These are phyloP conservation scores for Adoxophyes honmai DNA, from an alignment of 1,140 invertebrate genomes.

Conservation along the genomic window DNA sequence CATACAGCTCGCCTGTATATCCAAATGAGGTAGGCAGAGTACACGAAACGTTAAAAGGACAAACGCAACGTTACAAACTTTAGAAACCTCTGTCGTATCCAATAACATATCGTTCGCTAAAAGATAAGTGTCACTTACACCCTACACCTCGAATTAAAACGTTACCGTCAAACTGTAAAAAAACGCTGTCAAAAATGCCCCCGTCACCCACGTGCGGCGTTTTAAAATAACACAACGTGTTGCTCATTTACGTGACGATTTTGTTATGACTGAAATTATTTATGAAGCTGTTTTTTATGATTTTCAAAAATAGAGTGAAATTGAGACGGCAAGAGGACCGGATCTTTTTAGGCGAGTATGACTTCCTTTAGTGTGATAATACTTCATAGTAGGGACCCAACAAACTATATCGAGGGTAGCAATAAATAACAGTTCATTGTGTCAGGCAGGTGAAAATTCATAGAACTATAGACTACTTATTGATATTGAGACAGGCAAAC, in stretches of 20 bases:
- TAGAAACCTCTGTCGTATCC: neutral
- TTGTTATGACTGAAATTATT: constrained; percentile 18
- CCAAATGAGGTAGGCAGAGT: no score
- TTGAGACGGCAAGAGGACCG: neutral
- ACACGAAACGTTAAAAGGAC: no score
- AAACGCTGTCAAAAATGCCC: constrained; percentile 4
- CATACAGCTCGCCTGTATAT: neutral
- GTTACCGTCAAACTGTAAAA: constrained; percentile 13
- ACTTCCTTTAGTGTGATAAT: no score
- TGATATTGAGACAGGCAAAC: no score
- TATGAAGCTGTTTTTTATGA: constrained; percentile 7
- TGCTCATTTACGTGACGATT: constrained; percentile 18
- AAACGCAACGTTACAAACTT: neutral
- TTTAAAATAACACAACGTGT: constrained; percentile 16
- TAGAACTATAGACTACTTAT: no score
- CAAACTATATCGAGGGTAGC: no score
- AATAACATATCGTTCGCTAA: constrained; percentile 17
- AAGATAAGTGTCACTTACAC: constrained; percentile 13
- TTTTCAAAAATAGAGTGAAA: constrained; percentile 6
- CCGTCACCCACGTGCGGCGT: constrained; percentile 8
- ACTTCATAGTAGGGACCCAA: no score
- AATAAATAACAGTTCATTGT: no score
- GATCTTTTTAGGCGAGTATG: no score
- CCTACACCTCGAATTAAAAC: constrained; percentile 11
- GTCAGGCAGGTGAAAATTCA: no score